A percentile compares a stretch with the other conserved stretches of the same genome.
Evolutionary conservation across 1,140 invertebrate genomes (phyloP).

Genomic region (Philopotamus ludificatus): DNA sequence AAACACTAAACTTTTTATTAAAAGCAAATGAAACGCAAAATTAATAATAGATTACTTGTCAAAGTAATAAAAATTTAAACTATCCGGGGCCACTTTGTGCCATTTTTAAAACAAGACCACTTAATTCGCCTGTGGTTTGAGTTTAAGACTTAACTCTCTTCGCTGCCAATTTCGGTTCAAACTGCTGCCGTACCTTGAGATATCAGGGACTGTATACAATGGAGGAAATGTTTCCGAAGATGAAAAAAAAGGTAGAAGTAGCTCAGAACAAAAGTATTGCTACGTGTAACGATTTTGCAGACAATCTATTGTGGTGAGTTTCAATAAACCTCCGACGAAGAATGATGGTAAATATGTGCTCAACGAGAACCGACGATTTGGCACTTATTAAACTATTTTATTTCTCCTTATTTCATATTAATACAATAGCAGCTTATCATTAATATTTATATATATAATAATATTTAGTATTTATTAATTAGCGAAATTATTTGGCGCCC

Average conservation of each 20-base stretch:
- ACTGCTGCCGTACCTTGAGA: constrained; percentile 4
- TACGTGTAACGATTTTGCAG: constrained; percentile 12
- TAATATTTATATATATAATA: no score
- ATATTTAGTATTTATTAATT: no score
- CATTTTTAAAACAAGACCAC: not conserved
- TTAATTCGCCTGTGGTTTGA: not conserved
- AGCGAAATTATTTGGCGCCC: no score
- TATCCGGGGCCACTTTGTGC: not conserved
- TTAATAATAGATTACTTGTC: not conserved
- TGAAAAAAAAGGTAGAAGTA: constrained; percentile 1
- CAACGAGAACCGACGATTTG: no score
- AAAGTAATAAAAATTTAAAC: not conserved
- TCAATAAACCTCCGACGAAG: constrained; percentile 1
- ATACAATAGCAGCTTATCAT: no score
- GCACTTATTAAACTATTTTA: no score
- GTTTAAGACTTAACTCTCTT: not conserved
- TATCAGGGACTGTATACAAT: not conserved
- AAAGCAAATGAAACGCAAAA: not conserved
- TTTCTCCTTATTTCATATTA: no score
- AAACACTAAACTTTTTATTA: not conserved
- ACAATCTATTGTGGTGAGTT: constrained; percentile 1
- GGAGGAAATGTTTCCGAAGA: not conserved
- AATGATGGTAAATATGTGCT: not conserved
- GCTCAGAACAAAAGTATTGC: constrained; percentile 12
- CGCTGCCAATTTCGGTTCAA: constrained; percentile 1